A percentile compares a stretch with the other conserved stretches of the same genome.
Evolutionary conservation across 2,888 invertebrate species (phyloP).

Genomic region (Aplocera efformata): DNA sequence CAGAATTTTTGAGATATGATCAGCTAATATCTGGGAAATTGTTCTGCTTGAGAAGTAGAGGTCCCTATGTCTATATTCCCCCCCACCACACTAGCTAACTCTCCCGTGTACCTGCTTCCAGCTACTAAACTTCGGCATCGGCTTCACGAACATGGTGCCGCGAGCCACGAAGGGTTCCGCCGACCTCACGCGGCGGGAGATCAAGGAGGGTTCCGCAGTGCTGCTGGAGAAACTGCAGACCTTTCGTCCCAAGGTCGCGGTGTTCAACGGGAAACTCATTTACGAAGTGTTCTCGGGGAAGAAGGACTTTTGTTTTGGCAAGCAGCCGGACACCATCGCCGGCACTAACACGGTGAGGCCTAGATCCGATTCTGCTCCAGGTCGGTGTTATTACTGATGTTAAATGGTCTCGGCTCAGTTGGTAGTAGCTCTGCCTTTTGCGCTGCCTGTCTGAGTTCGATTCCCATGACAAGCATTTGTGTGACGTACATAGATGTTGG

Average conservation of each 20-base stretch:
- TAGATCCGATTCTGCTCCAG: no score
- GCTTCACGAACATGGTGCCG: slow-evolving; percentile 98
- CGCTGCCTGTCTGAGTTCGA: no score
- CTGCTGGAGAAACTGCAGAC: slow-evolving; percentile 93
- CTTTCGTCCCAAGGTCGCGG: slow-evolving; percentile 97
- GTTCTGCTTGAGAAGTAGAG: no score
- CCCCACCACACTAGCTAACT: no score
- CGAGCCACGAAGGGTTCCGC: slow-evolving; percentile 97
- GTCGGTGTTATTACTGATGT: no score
- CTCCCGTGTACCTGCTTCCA: slow-evolving; percentile 36
- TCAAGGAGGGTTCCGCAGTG: slow-evolving; percentile 94
- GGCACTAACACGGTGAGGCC: slow-evolving; percentile 94
- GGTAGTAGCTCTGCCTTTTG: no score
- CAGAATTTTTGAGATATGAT: no score
- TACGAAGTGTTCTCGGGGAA: slow-evolving; percentile 98
- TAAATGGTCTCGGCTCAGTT: no score
- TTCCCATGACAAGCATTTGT: no score
- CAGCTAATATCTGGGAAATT: no score
- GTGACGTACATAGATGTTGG: no score
- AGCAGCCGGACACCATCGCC: slow-evolving; percentile 95
- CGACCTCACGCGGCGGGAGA: slow-evolving; percentile 95
- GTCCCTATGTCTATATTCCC: no score
- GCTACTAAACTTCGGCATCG: slow-evolving; percentile 95
- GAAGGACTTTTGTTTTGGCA: slow-evolving; percentile 97
- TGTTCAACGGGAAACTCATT: slow-evolving; percentile 99